phyloP scores from a whole-genome alignment of 2,113 vertebrate species.

The Capreolus pygargus region DNA sequence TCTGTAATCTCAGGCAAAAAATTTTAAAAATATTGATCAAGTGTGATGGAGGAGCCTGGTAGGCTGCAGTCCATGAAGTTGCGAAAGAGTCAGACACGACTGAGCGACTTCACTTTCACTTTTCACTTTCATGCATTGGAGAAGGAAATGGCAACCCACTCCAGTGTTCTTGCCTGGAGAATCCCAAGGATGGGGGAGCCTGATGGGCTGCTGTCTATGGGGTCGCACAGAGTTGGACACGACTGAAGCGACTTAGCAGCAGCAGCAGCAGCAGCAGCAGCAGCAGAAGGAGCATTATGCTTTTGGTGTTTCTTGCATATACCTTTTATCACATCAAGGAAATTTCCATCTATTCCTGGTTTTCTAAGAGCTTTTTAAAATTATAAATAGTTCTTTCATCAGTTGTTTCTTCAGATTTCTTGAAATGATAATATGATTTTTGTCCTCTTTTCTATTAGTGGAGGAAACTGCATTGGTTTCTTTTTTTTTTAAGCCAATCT shows the following conservation, averaged over 20 bases:
- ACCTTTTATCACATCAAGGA: neutral
- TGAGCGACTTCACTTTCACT: neutral
- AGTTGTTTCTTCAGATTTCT: neutral
- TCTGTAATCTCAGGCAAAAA: neutral
- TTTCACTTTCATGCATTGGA: neutral
- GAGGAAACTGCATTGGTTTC: neutral
- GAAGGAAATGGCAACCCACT: neutral
- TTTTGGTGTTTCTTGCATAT: neutral
- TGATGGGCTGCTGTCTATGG: accelerated
- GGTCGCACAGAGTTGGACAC: neutral
- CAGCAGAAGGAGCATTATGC: neutral
- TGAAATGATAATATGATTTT: neutral
- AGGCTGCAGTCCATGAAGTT: neutral
- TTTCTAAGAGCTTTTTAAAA: slow-evolving; percentile 19
- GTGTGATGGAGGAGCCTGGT: neutral
- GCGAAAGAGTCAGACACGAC: accelerated
- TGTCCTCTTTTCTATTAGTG: neutral
- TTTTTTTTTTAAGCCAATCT: neutral
- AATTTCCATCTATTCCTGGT: neutral
- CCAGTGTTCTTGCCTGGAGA: neutral
- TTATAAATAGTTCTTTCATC: slow-evolving; percentile 11
- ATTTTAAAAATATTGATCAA: neutral
- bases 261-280: neutral
- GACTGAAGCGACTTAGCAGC: neutral
- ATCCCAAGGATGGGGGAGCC: neutral